Evolutionary conservation across 2,797 vertebrate species (phyloP).

Genomic region (Macrochelys suwanniensis): DNA sequence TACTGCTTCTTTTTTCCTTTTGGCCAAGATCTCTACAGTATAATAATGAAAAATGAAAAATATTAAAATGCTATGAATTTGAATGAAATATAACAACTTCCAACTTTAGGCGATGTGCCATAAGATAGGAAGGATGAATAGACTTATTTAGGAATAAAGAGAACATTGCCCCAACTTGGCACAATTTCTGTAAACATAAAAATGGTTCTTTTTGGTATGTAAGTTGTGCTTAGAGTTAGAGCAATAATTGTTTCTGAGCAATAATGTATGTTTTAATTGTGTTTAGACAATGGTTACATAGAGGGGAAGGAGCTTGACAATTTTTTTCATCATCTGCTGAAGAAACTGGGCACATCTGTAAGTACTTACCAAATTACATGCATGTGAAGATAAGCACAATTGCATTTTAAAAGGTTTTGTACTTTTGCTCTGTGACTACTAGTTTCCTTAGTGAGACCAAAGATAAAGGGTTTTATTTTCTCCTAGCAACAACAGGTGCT

Average conservation of each 20-base stretch:
- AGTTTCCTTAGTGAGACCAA: fast-evolving
- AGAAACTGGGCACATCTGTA: constrained; percentile 86
- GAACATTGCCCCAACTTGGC: background rate
- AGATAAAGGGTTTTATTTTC: constrained; percentile 16
- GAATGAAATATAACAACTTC: background rate
- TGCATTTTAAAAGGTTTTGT: background rate
- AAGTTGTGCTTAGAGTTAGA: background rate
- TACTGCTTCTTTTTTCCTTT: background rate
- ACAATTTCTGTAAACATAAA: background rate
- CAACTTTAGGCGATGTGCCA: background rate
- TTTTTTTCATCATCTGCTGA: constrained; percentile 92
- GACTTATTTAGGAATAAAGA: background rate
- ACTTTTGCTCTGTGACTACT: background rate
- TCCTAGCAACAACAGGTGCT: constrained; percentile 35
- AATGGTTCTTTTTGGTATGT: background rate
- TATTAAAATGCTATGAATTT: background rate
- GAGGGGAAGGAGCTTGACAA: constrained; percentile 93
- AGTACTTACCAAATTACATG: background rate
- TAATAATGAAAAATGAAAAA: background rate
- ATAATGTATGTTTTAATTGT: constrained; percentile 42
- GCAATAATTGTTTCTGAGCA: fast-evolving
- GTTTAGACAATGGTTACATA: constrained; percentile 94
- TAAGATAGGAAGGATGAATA: background rate
- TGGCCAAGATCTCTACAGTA: background rate
- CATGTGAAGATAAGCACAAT: background rate